Evolutionary conservation across 2,888 invertebrate species (phyloP).

Genomic region (Campopleginae sp.): DNA sequence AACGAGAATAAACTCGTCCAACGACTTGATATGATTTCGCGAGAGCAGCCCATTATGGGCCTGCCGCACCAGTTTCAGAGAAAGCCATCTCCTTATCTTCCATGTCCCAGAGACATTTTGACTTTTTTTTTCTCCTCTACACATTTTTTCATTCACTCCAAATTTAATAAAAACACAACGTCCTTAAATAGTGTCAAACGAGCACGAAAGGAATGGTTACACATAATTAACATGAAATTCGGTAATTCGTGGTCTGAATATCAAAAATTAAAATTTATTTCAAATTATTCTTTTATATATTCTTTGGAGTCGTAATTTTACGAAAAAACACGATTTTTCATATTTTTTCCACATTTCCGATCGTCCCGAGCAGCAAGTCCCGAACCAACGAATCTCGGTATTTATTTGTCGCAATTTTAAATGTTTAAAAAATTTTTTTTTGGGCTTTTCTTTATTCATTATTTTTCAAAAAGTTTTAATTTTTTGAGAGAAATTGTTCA

Average conservation of each 20-base stretch:
- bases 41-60: conserved; percentile 59
- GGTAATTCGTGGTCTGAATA: too few relatives aligned
- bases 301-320: too few relatives aligned
- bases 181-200: not conserved
- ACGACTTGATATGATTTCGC: conserved; percentile 69
- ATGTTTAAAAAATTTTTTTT: not conserved
- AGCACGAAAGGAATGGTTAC: not conserved
- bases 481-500: too few relatives aligned
- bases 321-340: not conserved
- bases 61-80: conserved; percentile 59
- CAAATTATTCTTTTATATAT: too few relatives aligned
- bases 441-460: too few relatives aligned
- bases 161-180: not conserved
- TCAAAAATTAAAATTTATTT: too few relatives aligned
- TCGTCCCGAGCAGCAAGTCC: not conserved
- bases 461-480: too few relatives aligned
- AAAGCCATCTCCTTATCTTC: conserved; percentile 63
- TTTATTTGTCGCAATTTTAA: not conserved
- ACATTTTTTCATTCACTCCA: not conserved
- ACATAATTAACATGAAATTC: too few relatives aligned
- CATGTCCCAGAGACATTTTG: conserved; percentile 22
- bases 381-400: not conserved
- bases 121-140: conserved; percentile 40
- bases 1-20: conserved; percentile 58
- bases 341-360: not conserved